phyloP scores from a whole-genome alignment of 1,140 invertebrate species.

The Aethina tumida region DNA sequence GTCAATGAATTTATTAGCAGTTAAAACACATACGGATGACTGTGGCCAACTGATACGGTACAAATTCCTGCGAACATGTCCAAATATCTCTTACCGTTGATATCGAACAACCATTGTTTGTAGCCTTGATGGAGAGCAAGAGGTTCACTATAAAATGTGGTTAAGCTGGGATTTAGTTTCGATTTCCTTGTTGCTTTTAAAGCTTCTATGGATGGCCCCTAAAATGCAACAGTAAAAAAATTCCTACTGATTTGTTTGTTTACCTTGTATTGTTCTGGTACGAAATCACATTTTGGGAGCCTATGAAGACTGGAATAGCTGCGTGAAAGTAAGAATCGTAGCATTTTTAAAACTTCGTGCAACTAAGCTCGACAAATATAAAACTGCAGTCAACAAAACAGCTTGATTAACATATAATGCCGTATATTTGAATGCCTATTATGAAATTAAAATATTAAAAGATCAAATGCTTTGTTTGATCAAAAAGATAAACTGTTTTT shows the following conservation, averaged over 20 bases:
- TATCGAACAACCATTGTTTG: constrained; percentile 89
- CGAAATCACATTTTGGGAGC: constrained; percentile 37
- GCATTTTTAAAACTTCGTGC: too few species aligned
- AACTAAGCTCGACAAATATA: too few species aligned
- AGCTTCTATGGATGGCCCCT: constrained; percentile 50
- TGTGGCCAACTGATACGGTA: constrained; percentile 95
- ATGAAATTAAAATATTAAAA: too few species aligned
- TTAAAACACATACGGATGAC: constrained; percentile 79
- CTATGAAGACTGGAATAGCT: constrained; percentile 25
- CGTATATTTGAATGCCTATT: too few species aligned
- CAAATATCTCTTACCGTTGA: constrained; percentile 75
- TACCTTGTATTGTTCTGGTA: constrained; percentile 37
- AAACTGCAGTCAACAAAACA: too few species aligned
- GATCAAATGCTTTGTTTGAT: too few species aligned
- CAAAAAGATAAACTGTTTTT: too few species aligned
- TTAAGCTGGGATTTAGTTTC: constrained; percentile 61
- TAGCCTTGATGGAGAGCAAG: constrained; percentile 75
- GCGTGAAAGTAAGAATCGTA: too few species aligned
- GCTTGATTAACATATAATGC: too few species aligned
- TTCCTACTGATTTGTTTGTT: constrained; percentile 13
- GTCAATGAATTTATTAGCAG: constrained; percentile 3
- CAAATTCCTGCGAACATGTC: constrained; percentile 95
- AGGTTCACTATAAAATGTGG: constrained; percentile 73
- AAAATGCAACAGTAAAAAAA: constrained; percentile 8
- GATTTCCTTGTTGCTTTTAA: constrained; percentile 45